A percentile compares a stretch with the other conserved stretches of the same genome.
phyloP scores from a whole-genome alignment of 2,888 invertebrate species.

The Cryptosula pallasiana region DNA sequence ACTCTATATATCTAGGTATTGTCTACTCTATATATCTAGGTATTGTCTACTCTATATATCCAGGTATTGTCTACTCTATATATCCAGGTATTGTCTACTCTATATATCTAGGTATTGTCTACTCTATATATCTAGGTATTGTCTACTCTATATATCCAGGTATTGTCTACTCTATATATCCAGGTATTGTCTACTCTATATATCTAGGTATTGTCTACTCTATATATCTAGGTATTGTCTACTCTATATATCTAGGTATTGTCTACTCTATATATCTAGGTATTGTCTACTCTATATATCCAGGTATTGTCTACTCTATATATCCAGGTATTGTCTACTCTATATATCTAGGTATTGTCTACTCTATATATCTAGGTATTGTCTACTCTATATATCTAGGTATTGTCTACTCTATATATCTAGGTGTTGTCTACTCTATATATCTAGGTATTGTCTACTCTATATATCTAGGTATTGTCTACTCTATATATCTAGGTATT shows the following conservation, averaged over 20 bases:
- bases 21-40: slow-evolving; percentile 71
- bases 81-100: too few relatives aligned
- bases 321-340: too few relatives aligned
- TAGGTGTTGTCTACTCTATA: too few relatives aligned
- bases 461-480: too few relatives aligned
- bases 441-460: slow-evolving; percentile 63
- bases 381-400: slow-evolving; percentile 38
- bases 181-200: too few relatives aligned
- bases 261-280: slow-evolving; percentile 71
- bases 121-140: too few relatives aligned
- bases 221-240: too few relatives aligned
- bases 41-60: background rate
- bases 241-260: slow-evolving; percentile 55
- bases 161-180: slow-evolving; percentile 71
- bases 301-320: slow-evolving; percentile 67
- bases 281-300: background rate
- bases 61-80: slow-evolving; percentile 67
- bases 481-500: slow-evolving; percentile 55
- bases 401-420: slow-evolving; percentile 71
- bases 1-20: slow-evolving; percentile 55
- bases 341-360: slow-evolving; percentile 61
- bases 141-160: slow-evolving; percentile 38
- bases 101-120: slow-evolving; percentile 61
- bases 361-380: too few relatives aligned
- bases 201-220: slow-evolving; percentile 63